phyloP scores from a whole-genome alignment of 2,797 vertebrate genomes.

The Tinamus major region DNA sequence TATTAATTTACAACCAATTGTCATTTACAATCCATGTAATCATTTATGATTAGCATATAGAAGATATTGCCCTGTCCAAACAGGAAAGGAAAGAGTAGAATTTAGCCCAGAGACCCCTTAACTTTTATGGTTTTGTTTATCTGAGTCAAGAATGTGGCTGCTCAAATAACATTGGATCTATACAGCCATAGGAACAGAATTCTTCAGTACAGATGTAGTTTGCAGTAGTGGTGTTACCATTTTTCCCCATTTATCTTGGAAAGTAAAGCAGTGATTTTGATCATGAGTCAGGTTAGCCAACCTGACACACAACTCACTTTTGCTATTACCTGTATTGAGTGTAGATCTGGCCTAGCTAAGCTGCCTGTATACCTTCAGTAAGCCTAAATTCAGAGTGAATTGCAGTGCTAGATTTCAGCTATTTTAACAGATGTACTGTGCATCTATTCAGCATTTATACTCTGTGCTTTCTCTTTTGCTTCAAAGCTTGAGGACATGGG shows the following conservation, averaged over 20 bases:
- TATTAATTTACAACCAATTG: neutral
- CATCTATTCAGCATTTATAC: neutral
- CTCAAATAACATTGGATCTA: neutral
- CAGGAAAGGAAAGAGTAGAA: neutral
- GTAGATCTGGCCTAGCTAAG: too few species aligned
- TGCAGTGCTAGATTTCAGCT: neutral
- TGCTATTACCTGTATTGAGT: neutral
- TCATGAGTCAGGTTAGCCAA: neutral
- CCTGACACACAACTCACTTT: too few species aligned
- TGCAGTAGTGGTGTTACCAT: neutral
- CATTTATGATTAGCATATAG: neutral
- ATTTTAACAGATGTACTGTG: neutral
- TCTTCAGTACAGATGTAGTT: neutral
- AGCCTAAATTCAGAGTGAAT: neutral
- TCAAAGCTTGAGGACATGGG: neutral
- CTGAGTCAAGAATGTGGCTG: too few species aligned
- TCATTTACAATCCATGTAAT: neutral
- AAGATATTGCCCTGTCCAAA: neutral
- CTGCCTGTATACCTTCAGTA: neutral
- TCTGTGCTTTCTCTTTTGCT: neutral
- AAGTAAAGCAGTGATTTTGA: neutral
- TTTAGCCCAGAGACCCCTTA: neutral
- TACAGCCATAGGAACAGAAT: neutral
- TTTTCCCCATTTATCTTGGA: neutral
- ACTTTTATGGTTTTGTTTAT: neutral